phyloP scores from a whole-genome alignment of 1,140 invertebrate species.

The Oreohelix idahoensis region DNA sequence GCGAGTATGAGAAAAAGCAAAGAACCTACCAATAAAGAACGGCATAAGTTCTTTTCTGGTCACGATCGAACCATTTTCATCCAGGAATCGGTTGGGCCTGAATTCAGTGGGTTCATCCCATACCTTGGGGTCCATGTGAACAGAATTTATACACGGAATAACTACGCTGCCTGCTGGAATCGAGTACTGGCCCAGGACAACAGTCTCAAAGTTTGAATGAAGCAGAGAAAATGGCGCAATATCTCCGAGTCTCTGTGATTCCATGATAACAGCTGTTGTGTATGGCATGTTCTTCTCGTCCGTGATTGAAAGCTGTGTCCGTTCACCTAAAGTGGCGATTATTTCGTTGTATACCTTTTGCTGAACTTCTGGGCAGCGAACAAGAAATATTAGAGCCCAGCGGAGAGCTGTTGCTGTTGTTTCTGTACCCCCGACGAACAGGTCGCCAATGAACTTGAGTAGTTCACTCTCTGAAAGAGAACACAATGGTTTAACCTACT shows the following conservation, averaged over 20 bases:
- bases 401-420: conserved; percentile 87
- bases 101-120: conserved; percentile 83
- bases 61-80: conserved; percentile 49
- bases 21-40: too few relatives aligned
- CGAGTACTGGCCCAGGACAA: conserved; percentile 55
- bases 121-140: conserved; percentile 59
- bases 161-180: conserved; percentile 66
- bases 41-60: too few relatives aligned
- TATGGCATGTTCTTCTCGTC: conserved; percentile 45
- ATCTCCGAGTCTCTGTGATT: conserved; percentile 49
- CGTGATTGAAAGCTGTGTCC: conserved; percentile 5
- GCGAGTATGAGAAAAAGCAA: too few relatives aligned
- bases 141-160: conserved; percentile 61
- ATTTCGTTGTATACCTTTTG: conserved; percentile 88
- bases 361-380: conserved; percentile 81
- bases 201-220: conserved; percentile 59
- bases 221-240: conserved; percentile 68
- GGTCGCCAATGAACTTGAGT: conserved; percentile 75
- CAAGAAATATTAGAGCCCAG: conserved; percentile 88
- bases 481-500: too few relatives aligned
- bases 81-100: conserved; percentile 78
- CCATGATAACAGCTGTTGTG: conserved; percentile 46
- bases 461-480: conserved; percentile 52
- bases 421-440: conserved; percentile 92
- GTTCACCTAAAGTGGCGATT: conserved; percentile 72